phyloP scores from a whole-genome alignment of 2,113 vertebrate species.

The Pao palembangensis region DNA sequence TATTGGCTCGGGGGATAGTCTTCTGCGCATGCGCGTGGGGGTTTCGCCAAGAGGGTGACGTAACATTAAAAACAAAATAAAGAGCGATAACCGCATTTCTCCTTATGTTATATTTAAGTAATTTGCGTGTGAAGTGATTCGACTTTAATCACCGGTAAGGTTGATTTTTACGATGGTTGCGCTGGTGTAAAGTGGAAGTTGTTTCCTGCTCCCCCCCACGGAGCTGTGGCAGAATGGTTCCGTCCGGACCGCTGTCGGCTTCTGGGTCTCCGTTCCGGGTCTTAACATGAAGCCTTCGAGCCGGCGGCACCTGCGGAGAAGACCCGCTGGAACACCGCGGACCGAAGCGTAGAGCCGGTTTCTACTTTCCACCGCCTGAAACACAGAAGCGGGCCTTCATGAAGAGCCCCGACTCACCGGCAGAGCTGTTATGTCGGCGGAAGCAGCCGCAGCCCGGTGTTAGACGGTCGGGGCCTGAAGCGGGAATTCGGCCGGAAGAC shows the following conservation, averaged over 20 bases:
- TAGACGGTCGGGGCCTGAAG: conserved; percentile 57
- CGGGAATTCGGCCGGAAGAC: conserved; percentile 57
- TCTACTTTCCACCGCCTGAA: conserved; percentile 55
- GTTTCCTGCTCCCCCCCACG: background rate
- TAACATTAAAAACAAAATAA: conserved; percentile 41
- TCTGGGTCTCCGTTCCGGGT: conserved; percentile 44
- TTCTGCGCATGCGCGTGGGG: conserved; percentile 45
- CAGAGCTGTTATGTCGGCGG: conserved; percentile 47
- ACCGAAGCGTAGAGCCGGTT: conserved; percentile 70
- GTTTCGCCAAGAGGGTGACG: background rate
- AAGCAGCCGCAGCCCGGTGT: conserved; percentile 55
- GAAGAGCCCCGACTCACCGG: conserved; percentile 26
- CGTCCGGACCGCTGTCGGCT: conserved; percentile 46
- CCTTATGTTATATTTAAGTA: no score
- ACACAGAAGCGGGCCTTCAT: conserved; percentile 25
- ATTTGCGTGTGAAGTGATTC: no score
- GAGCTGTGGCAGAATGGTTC: conserved; percentile 40
- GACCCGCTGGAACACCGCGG: background rate
- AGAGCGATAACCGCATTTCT: background rate
- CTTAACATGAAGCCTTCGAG: conserved; percentile 64
- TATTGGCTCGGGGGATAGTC: conserved; percentile 12
- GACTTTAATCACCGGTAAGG: no score
- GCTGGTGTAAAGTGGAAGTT: no score
- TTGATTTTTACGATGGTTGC: no score
- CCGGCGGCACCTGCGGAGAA: conserved; percentile 25